These are phyloP conservation scores for Crypturellus undulatus DNA, from an alignment of 2,113 vertebrate genomes.

Conservation along the genomic window DNA sequence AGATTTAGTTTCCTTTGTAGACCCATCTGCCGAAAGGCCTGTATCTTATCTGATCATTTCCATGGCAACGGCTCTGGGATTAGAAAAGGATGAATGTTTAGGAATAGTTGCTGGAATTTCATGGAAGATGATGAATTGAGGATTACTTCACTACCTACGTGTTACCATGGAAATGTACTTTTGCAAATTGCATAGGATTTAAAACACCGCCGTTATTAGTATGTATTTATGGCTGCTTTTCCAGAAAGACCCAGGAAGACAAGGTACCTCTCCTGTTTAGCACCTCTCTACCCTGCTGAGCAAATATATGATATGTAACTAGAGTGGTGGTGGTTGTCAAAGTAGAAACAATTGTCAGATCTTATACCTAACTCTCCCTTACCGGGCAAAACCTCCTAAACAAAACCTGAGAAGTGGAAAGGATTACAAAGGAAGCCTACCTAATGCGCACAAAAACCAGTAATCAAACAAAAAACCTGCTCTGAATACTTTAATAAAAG, in stretches of 20 bases:
- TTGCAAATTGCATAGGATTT: constrained; percentile 79
- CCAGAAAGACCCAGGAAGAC: neutral
- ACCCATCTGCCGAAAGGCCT: constrained; percentile 79
- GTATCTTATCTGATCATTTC: constrained; percentile 84
- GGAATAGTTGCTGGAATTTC: constrained; percentile 80
- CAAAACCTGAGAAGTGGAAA: neutral
- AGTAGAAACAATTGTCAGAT: neutral
- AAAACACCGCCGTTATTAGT: constrained; percentile 54
- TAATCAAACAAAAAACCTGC: rapidly evolving
- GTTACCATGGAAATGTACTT: constrained; percentile 81
- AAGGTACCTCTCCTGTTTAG: neutral
- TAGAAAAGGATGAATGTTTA: constrained; percentile 82
- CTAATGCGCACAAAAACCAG: neutral
- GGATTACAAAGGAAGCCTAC: neutral
- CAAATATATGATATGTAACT: rapidly evolving
- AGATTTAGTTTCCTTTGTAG: constrained; percentile 70
- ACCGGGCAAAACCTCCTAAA: neutral
- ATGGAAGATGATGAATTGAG: constrained; percentile 76
- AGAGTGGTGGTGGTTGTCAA: neutral
- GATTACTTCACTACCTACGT: constrained; percentile 77
- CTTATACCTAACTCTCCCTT: neutral
- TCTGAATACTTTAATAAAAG: neutral
- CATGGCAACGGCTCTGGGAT: constrained; percentile 85
- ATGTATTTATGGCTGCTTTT: constrained; percentile 44
- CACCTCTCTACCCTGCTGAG: neutral